Evolutionary conservation across 2,113 vertebrate genomes (phyloP), one percentile per base, ranked within the genome.

Genomic region (Tringa solitaria): DNA sequence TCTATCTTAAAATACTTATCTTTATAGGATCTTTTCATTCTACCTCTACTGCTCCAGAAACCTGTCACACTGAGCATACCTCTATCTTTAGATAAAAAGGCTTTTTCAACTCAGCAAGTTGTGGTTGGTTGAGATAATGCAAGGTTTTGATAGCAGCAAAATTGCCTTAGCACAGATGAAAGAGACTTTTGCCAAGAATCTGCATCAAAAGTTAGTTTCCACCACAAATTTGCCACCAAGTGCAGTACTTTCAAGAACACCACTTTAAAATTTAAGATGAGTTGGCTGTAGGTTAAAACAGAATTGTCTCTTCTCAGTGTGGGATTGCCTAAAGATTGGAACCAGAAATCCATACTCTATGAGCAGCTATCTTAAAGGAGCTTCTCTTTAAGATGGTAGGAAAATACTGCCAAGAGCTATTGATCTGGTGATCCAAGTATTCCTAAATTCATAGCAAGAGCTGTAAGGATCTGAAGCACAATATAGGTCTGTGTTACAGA

Each of bases 41-140:
- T 92, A 21, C 64, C 41, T 78, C 33, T 72, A 14, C 51, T 86
- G 69, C 27, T 86, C 90, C 32, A 79, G 69, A 89, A 84, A 78
- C 43, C 48, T 79, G 88, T 91, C 95, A 79, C 43, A 27, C 56
- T 68, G 68, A 92, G 53, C 48, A 72, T 51, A 50, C 39, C 73
- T 91, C 87, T 96, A 45, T 92, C 88, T 96, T 95, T 81, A 93
- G 92, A 93, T 86, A 64, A 84, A 95, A 95, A 74, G 30, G 9
- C 27, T 87, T 94, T 92, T 90, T 96, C 61, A 93, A 76, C 86
- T 92, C 96, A 89, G 90, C 61, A 76, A 84, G 80, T 57, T 95
- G 86, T 87, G 88, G 73, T 64, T 35, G 57, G 65, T 70, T 84
- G 61, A 93, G 86, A 81, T 93, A 93, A 79, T 87, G 80, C 27